Base-by-base conservation (phyloP, 2,797 vertebrate genomes). In the Poeciliopsis turneri region DNA sequence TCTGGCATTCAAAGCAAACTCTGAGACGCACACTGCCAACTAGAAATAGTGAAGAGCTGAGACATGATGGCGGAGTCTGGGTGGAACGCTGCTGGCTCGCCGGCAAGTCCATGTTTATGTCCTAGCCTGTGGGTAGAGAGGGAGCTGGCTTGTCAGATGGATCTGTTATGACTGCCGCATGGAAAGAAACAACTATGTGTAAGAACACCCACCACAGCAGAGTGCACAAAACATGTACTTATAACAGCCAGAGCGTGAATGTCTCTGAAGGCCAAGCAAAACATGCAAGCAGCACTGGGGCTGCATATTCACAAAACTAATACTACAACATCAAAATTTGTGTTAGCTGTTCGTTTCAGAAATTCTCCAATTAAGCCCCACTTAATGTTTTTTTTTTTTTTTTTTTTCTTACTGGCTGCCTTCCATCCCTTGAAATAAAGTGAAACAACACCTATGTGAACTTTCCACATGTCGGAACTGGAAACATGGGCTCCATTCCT, bases 41-140 rank as follows among this genome's bases (percentile, higher is more conserved):
- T 66, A 81, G 71, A 80, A 78, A 75, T 39, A 81, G 83, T 69
- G 39, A 78, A 75, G 78, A 81, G 80, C 61, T 39, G 77, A 49
- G 74, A 77, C 66, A 25, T 12, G 39, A 73, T 68, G 33, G 76
- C 75, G 78, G 77, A 80, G 78, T 73, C 74, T 49, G 86, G 75
- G 79, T 84, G 82, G 84, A 81, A 85, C 79, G 61, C 64, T 68
- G 46, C 72, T 77, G 81, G 61, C 83, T 75, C 16, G 36, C 82
- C 87, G 85, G 85, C 84, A 82, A 75, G 75, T 66, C 82, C 59
- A 68, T 87, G 86, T 91, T 89, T 90, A 83, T 91, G 92, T 90
- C 84, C 89, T 83, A 78, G 76, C 85, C 84, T 77, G 80, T 43
- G 91, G 87, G 81, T 41, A 75, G 74, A 80, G 61, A 64, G 41